Conservation (phyloP, 2,113 vertebrate species). For the Tamias sibiricus region DNA sequence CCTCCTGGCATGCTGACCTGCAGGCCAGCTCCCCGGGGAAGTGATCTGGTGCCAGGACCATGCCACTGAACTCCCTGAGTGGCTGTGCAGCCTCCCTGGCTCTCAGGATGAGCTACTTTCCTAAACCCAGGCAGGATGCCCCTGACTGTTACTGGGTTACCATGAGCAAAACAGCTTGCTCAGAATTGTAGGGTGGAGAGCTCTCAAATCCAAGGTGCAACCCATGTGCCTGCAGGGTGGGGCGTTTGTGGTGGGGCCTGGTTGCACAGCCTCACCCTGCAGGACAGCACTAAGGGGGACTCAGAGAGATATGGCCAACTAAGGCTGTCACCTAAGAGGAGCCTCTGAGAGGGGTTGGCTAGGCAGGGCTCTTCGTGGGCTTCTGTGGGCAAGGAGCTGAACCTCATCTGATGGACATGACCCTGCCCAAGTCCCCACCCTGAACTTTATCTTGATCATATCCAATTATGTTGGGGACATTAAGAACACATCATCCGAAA, state of each 20-base stretch:
- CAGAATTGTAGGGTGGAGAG: not conserved
- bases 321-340: not conserved
- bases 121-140: slow-evolving; percentile 44
- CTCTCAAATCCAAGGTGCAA: not conserved
- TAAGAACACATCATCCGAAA: too few species aligned
- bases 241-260: not conserved
- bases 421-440: not conserved
- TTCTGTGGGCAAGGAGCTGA: not conserved
- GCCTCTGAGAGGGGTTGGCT: not conserved
- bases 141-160: not conserved
- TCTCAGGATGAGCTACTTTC: not conserved
- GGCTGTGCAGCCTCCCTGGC: not conserved
- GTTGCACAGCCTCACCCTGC: not conserved
- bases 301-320: not conserved
- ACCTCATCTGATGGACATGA: not conserved
- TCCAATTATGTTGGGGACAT: too few species aligned
- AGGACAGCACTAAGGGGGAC: not conserved
- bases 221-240: not conserved
- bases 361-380: not conserved
- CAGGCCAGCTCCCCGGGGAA: not conserved
- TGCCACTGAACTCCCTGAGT: not conserved
- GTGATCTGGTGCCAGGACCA: not conserved
- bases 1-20: not conserved
- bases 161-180: not conserved
- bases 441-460: not conserved